phyloP scores from a whole-genome alignment of 2,888 invertebrate genomes.

The Tipula vernalis region DNA sequence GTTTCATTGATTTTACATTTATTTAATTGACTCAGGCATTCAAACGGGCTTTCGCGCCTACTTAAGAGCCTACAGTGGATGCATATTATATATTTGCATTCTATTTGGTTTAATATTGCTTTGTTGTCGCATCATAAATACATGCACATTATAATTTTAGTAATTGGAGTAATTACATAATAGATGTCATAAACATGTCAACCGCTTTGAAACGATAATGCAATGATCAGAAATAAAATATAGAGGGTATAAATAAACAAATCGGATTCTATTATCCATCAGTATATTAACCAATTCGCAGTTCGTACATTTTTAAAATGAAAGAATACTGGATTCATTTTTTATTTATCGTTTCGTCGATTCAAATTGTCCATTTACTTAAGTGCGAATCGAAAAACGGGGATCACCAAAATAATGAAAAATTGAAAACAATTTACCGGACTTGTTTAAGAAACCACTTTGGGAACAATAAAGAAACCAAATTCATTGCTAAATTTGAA shows the following conservation, averaged over 20 bases:
- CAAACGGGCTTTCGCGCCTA: no score
- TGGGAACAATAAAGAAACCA: not conserved
- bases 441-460: not conserved
- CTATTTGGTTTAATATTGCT: no score
- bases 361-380: not conserved
- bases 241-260: not conserved
- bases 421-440: not conserved
- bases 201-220: not conserved
- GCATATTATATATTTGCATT: no score
- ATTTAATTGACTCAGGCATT: no score
- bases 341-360: not conserved
- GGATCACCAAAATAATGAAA: not conserved
- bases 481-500: conserved; percentile 16
- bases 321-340: not conserved
- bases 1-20: no score
- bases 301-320: not conserved
- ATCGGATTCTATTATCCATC: not conserved
- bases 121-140: no score
- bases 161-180: no score
- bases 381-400: not conserved
- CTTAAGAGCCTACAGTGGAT: no score
- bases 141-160: no score
- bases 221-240: not conserved
- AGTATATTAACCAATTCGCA: not conserved
- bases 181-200: not conserved